Evolutionary conservation across 2,888 invertebrate genomes (phyloP).

Genomic region (Parnassius orleans): DNA sequence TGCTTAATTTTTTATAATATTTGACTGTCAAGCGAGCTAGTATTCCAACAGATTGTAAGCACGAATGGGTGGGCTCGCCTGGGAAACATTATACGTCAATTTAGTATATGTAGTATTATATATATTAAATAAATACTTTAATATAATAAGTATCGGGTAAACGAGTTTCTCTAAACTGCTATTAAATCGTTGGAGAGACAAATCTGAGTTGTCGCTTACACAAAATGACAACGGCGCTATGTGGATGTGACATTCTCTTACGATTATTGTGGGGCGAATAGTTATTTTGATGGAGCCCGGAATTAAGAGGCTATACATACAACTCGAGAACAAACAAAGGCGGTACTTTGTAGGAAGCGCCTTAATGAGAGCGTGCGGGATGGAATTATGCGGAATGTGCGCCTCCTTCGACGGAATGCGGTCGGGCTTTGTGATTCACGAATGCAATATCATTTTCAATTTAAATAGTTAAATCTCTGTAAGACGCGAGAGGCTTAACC

Average conservation of each 20-base stretch:
- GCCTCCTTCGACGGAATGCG: constrained; percentile 14
- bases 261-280: constrained; percentile 22
- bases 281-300: constrained; percentile 23
- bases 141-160: too few relatives aligned
- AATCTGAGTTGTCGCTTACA: constrained; percentile 12
- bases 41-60: too few relatives aligned
- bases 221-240: constrained; percentile 12
- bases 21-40: too few relatives aligned
- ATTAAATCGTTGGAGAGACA: not conserved
- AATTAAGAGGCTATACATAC: constrained; percentile 22
- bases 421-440: constrained; percentile 14
- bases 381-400: constrained; percentile 9
- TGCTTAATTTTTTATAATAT: too few relatives aligned
- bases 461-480: constrained; percentile 9
- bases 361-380: constrained; percentile 23
- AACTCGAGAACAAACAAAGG: constrained; percentile 23
- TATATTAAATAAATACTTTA: too few relatives aligned
- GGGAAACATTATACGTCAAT: too few relatives aligned
- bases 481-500: not conserved
- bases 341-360: constrained; percentile 18
- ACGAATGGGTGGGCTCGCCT: too few relatives aligned
- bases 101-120: too few relatives aligned
- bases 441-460: constrained; percentile 17
- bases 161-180: too few relatives aligned
- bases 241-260: constrained; percentile 17